phyloP scores from a whole-genome alignment of 2,113 vertebrate genomes.

The Cnemophilus loriae region DNA sequence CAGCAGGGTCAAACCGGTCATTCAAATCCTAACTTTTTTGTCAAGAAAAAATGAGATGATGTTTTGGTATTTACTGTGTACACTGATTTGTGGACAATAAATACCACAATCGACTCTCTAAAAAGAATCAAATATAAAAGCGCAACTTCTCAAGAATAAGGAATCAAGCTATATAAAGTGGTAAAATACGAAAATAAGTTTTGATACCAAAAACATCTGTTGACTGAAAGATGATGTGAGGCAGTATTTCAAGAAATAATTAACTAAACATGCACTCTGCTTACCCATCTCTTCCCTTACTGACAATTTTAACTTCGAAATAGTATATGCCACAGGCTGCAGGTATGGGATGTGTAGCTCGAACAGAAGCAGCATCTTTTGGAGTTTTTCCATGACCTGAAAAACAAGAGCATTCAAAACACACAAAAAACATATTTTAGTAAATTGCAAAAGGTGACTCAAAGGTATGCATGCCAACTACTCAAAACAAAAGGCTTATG shows the following conservation, averaged over 20 bases:
- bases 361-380: conserved; percentile 97
- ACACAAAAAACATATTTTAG: background rate
- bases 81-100: background rate
- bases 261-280: conserved; percentile 27
- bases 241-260: background rate
- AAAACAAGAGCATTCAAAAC: conserved; percentile 39
- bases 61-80: background rate
- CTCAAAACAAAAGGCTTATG: background rate
- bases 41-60: background rate
- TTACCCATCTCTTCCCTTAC: conserved; percentile 99
- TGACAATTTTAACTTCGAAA: conserved; percentile 99
- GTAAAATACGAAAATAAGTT: background rate
- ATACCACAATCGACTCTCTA: background rate
- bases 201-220: background rate
- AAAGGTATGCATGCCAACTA: background rate
- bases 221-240: background rate
- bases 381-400: conserved; percentile 97
- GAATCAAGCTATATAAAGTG: background rate
- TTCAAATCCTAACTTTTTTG: background rate
- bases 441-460: background rate
- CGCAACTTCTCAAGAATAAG: background rate
- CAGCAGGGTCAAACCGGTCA: background rate
- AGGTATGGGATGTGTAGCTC: conserved; percentile 96
- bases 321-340: conserved; percentile 98
- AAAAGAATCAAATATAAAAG: background rate